Evolutionary conservation across 1,140 invertebrate species (phyloP).

Genomic region (Phenacoccus solenopsis): DNA sequence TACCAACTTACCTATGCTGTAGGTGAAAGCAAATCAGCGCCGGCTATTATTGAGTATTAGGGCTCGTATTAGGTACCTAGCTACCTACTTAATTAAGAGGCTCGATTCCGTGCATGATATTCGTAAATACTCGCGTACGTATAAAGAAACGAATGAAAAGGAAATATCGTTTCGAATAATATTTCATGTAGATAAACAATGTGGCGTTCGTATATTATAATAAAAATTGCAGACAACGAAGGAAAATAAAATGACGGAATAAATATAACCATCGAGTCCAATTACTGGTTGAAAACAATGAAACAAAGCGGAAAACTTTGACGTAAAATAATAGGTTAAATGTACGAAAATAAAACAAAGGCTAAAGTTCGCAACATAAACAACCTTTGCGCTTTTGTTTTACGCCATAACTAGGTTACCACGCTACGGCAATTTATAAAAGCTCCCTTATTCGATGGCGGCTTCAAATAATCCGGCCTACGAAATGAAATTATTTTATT

Average conservation of each 20-base stretch:
- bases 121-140: no score
- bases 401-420: background rate
- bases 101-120: no score
- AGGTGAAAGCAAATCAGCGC: no score
- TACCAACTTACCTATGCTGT: no score
- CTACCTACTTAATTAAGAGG: no score
- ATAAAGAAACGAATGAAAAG: no score
- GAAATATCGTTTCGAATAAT: background rate
- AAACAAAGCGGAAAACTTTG: background rate
- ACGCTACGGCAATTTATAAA: background rate
- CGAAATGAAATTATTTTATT: slow-evolving; percentile 3
- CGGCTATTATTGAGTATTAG: no score
- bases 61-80: no score
- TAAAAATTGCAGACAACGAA: slow-evolving; percentile 2
- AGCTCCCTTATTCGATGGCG: background rate
- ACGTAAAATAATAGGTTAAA: slow-evolving; percentile 3
- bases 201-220: background rate
- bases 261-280: background rate
- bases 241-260: background rate
- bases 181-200: background rate
- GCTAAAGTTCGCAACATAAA: background rate
- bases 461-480: background rate
- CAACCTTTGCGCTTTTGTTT: background rate
- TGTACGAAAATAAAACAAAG: slow-evolving; percentile 3
- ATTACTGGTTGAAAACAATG: background rate